These are phyloP conservation scores for Bubo bubo DNA, from an alignment of 2,113 vertebrate genomes.

Conservation along the genomic window DNA sequence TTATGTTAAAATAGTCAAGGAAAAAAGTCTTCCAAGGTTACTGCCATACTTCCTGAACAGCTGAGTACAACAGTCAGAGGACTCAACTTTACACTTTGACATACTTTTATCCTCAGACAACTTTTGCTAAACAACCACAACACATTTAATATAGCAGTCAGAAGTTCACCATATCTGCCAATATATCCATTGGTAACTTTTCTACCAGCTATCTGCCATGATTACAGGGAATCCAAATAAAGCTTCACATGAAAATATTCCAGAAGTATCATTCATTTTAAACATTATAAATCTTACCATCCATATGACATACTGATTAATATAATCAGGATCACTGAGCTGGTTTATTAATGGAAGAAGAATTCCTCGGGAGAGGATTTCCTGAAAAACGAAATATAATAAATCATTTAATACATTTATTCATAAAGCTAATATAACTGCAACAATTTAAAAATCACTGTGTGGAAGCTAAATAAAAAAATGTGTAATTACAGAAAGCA, in stretches of 20 bases:
- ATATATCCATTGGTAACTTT: not conserved
- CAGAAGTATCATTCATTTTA: not conserved
- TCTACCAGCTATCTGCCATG: not conserved
- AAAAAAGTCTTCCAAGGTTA: not conserved
- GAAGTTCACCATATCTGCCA: not conserved
- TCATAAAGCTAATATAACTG: not conserved
- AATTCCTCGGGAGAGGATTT: conserved; percentile 96
- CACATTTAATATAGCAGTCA: rapidly evolving
- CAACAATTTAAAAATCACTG: not conserved
- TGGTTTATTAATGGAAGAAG: conserved; percentile 97
- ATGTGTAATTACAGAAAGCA: not conserved
- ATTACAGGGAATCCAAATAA: not conserved
- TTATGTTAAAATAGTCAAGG: not conserved
- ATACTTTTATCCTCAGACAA: not conserved
- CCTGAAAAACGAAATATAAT: conserved; percentile 75
- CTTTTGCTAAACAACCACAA: not conserved
- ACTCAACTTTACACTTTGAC: not conserved
- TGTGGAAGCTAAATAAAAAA: not conserved
- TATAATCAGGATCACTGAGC: conserved; percentile 99
- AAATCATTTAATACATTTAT: not conserved
- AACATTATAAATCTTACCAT: conserved; percentile 84
- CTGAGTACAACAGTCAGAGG: not conserved
- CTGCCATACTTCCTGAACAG: not conserved
- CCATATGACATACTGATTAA: conserved; percentile 99
- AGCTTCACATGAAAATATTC: not conserved